Evolutionary conservation across 2,113 vertebrate species (phyloP).

Genomic region (Ochotona curzoniae): DNA sequence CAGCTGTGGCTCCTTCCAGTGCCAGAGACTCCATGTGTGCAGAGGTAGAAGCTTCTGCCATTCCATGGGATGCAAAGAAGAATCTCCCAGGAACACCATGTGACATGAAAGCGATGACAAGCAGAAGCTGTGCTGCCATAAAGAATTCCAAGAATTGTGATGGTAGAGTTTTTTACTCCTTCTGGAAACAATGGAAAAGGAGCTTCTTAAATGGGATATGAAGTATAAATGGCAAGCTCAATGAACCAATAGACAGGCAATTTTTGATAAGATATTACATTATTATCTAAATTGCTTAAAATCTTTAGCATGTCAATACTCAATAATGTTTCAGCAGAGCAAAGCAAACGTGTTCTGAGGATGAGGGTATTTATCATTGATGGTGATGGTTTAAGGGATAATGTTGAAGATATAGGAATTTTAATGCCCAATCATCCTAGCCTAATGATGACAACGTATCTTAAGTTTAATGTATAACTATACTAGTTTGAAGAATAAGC

Average conservation of each 20-base stretch:
- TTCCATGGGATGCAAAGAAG: neutral
- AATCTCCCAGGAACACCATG: neutral
- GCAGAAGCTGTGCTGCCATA: neutral
- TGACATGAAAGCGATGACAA: neutral
- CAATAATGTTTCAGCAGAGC: slow-evolving; percentile 5
- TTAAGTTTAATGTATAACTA: neutral
- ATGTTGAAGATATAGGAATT: neutral
- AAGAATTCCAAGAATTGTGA: neutral
- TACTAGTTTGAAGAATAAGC: neutral
- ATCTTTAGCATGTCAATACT: slow-evolving; percentile 36
- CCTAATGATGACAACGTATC: neutral
- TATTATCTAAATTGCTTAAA: slow-evolving; percentile 19
- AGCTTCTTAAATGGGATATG: neutral
- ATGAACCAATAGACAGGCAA: neutral
- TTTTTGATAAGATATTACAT: neutral
- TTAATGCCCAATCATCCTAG: neutral
- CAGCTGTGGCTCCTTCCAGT: neutral
- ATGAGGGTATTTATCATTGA: neutral
- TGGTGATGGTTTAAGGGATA: neutral
- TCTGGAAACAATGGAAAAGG: neutral
- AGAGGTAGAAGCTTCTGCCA: neutral
- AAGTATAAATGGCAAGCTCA: neutral
- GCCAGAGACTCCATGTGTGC: neutral
- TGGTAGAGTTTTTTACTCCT: neutral
- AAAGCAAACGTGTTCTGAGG: neutral